These are phyloP conservation scores for Pelagia noctiluca DNA, from an alignment of 30 jellyfish, hydroid and myxozoan genomes.

Conservation along the genomic window DNA sequence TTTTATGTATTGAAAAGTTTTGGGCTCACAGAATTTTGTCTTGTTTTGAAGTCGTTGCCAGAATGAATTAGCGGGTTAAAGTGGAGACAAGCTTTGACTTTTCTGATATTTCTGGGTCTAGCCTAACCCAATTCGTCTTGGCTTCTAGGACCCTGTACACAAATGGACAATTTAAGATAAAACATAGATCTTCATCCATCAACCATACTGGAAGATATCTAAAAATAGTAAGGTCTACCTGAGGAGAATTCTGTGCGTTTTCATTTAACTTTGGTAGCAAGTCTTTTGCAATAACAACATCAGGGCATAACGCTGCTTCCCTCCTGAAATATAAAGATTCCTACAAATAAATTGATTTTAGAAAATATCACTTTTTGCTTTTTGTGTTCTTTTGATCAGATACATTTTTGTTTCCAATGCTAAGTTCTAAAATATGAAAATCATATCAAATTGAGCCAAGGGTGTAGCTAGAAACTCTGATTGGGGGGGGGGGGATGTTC, in stretches of 20 bases:
- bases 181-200: neutral
- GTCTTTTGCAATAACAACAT: slow-evolving; percentile 63
- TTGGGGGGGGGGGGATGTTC: no score
- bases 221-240: neutral
- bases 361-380: neutral
- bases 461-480: neutral
- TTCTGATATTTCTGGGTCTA: no score
- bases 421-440: neutral
- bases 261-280: neutral
- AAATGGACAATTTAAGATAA: neutral
- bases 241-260: neutral
- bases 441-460: neutral
- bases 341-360: neutral
- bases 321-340: neutral
- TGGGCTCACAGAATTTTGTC: no score
- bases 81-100: no score
- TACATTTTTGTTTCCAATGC: neutral
- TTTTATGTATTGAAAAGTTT: no score
- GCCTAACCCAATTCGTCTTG: no score
- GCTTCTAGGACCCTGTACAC: neutral
- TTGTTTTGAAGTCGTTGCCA: no score
- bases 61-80: no score
- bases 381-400: neutral
- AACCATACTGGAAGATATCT: no score
- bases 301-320: slow-evolving; percentile 72